Evolutionary conservation across 2,888 invertebrate species (phyloP), one percentile per base, ranked within the genome.

Genomic region (Cerastoderma edule): DNA sequence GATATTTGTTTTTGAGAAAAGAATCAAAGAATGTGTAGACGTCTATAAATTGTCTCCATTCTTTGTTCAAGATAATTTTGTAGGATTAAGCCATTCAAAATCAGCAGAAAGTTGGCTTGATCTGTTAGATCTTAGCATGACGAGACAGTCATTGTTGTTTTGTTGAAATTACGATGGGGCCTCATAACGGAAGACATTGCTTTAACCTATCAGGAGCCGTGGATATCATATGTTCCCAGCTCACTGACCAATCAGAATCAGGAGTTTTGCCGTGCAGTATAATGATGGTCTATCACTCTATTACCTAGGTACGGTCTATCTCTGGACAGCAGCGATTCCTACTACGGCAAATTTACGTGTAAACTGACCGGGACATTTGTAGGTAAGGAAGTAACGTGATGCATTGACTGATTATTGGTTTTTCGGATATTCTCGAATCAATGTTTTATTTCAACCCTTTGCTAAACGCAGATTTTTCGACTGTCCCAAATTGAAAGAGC

Each of bases 301-400:
- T 63, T n/a, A 46, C 67, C 3, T 65, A 76, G 72, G 1, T 72
- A 72, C 50, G 46, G 63, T 13, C n/a, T 67, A 8, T 24, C n/a
- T 19, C 22, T 71, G 19, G 75, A 71, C 19, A 54, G 56, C 28
- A 56, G 46, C 1, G 30, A 56, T 16, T 64, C 63, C 0, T 27
- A 48, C 19, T 30, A 54, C n/a, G 78, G 78, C 0, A 32, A 32
- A 4, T 10, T 73, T 24, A 44, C n/a, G 32, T 78, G 73, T 28
- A 73, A 64, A 44, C 67, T 63, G 1, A 54, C 28, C 22, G 67
- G 66, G 5, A 73, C 70, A 28, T 71, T 67, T 33, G 70, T 78
- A 3, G 83, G 80, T 63, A 69, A 72, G 56, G 10, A 27, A n/a
- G n/a, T n/a, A n/a, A n/a, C n/a, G n/a, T n/a, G n/a, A n/a, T n/a